A percentile compares a stretch with the other conserved stretches of the same genome.
These are phyloP conservation scores for Bicyclus anynana DNA, from an alignment of 1,140 invertebrate genomes.

Conservation along the genomic window DNA sequence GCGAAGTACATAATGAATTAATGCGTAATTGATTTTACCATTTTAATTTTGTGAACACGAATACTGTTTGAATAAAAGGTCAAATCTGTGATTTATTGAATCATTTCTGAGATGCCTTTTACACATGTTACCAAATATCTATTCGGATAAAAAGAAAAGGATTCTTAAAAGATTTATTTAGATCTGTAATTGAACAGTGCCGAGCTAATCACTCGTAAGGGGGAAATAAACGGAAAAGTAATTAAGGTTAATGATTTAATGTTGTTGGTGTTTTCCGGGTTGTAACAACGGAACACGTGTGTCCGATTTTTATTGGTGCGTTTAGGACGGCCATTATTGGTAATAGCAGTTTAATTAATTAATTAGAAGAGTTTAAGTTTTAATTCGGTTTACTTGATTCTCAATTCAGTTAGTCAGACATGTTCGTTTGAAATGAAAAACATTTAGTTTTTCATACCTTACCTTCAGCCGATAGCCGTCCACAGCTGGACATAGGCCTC, in stretches of 20 bases:
- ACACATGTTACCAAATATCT: too few species aligned
- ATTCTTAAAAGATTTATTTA: conserved; percentile 3
- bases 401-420: too few species aligned
- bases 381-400: background rate
- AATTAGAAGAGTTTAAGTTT: background rate
- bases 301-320: conserved; percentile 1
- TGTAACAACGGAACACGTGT: conserved; percentile 3
- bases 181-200: background rate
- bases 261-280: conserved; percentile 2
- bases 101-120: too few species aligned
- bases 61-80: too few species aligned
- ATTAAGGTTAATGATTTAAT: conserved; percentile 7
- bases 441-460: too few species aligned
- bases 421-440: too few species aligned
- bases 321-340: background rate
- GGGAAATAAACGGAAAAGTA: background rate
- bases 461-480: too few species aligned
- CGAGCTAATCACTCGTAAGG: background rate
- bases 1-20: too few species aligned
- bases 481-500: too few species aligned
- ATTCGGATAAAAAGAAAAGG: background rate
- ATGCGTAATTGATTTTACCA: too few species aligned
- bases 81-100: too few species aligned
- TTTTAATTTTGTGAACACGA: too few species aligned
- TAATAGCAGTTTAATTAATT: background rate